phyloP scores from a whole-genome alignment of 2,113 vertebrate species.

The Lampris megalopsis region DNA sequence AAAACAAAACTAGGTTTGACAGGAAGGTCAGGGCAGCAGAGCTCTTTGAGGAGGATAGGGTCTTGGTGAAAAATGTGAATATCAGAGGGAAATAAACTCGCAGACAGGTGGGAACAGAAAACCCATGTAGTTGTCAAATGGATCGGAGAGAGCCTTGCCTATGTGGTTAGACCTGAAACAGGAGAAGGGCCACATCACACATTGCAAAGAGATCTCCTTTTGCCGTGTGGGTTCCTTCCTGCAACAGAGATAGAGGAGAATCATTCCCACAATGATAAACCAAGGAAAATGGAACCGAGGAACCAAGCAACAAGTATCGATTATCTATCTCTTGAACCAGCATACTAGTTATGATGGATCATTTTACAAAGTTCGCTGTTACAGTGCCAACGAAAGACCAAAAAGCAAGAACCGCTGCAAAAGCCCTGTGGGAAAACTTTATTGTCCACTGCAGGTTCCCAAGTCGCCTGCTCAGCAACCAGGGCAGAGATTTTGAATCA shows the following conservation, averaged over 20 bases:
- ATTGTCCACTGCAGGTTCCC: too few species aligned
- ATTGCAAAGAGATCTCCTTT: neutral
- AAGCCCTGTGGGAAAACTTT: too few species aligned
- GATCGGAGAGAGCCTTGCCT: neutral
- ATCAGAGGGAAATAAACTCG: neutral
- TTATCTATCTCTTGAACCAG: too few species aligned
- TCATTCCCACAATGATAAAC: neutral
- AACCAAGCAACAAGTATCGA: neutral
- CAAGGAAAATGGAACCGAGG: neutral
- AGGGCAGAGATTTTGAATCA: too few species aligned
- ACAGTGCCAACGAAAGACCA: too few species aligned
- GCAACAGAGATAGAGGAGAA: too few species aligned
- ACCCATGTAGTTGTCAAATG: neutral
- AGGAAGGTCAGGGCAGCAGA: conserved; percentile 1
- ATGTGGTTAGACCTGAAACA: neutral
- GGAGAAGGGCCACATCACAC: too few species aligned
- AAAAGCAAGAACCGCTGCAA: too few species aligned
- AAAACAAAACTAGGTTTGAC: conserved; percentile 11
- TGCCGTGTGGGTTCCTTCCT: neutral
- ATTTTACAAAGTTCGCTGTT: too few species aligned
- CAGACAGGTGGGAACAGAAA: neutral
- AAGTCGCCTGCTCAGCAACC: too few species aligned
- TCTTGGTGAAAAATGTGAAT: too few species aligned
- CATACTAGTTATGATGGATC: too few species aligned
- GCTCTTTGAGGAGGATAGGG: neutral